phyloP scores from a whole-genome alignment of 2,888 invertebrate species.

The Xylocampa areola region DNA sequence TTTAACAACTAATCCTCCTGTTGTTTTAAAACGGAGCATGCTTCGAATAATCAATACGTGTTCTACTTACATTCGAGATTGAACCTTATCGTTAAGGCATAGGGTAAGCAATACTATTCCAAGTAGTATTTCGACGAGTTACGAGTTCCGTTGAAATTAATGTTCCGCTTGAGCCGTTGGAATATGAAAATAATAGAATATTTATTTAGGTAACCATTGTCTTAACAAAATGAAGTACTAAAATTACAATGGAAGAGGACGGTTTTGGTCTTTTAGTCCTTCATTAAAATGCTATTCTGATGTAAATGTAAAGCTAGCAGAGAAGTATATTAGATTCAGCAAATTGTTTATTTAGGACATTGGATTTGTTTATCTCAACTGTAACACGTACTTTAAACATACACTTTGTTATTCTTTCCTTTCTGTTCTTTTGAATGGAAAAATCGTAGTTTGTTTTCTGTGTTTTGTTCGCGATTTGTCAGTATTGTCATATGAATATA shows the following conservation, averaged over 20 bases:
- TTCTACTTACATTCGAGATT: conserved; percentile 16
- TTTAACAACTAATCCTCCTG: conserved; percentile 49
- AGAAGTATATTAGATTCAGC: neutral
- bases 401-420: conserved; percentile 16
- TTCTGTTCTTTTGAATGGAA: neutral
- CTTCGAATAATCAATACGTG: conserved; percentile 54
- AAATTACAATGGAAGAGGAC: conserved; percentile 5
- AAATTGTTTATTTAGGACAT: conserved; percentile 2
- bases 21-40: conserved; percentile 50
- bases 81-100: conserved; percentile 15
- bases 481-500: conserved; percentile 42
- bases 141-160: conserved; percentile 57
- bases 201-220: conserved; percentile 29
- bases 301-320: conserved; percentile 3
- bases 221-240: conserved; percentile 15
- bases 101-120: conserved; percentile 26
- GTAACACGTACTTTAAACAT: no score
- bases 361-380: conserved; percentile 1
- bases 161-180: conserved; percentile 48
- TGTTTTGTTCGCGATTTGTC: conserved; percentile 53
- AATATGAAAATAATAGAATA: conserved; percentile 53
- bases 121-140: conserved; percentile 19
- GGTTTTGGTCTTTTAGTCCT: conserved; percentile 5
- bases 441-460: conserved; percentile 29
- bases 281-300: conserved; percentile 10